Evolutionary conservation across 2,113 vertebrate genomes (phyloP).

Genomic region (Addax nasomaculatus): DNA sequence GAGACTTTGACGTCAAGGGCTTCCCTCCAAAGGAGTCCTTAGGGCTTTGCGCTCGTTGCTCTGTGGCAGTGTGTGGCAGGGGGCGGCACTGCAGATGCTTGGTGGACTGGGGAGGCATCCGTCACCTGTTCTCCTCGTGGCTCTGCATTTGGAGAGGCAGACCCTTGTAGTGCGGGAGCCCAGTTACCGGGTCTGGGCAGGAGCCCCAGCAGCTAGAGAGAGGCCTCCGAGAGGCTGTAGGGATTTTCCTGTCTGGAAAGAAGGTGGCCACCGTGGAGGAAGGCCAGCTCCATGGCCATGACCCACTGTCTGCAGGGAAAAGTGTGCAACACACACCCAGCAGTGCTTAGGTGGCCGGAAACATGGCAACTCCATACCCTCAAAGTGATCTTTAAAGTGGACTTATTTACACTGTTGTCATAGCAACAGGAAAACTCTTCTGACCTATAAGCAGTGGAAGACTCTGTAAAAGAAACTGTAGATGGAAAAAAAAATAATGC

Average conservation of each 20-base stretch:
- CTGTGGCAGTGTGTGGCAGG: background rate
- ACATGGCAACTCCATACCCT: slow-evolving; percentile 28
- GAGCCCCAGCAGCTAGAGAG: background rate
- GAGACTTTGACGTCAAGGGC: background rate
- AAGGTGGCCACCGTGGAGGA: background rate
- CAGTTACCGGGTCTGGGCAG: background rate
- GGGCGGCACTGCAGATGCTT: background rate
- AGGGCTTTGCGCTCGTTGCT: background rate
- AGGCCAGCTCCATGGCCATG: background rate
- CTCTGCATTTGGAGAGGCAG: background rate
- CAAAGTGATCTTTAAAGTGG: slow-evolving; percentile 62
- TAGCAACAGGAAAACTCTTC: slow-evolving; percentile 64
- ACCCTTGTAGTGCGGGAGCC: background rate
- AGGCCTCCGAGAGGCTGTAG: background rate
- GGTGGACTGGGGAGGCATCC: background rate
- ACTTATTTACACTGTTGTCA: slow-evolving; percentile 63
- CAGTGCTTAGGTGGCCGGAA: slow-evolving; percentile 47
- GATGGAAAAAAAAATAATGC: slow-evolving; percentile 41
- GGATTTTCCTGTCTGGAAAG: slow-evolving; percentile 34
- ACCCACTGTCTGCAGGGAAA: background rate
- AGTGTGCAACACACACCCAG: background rate
- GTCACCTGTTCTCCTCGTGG: background rate
- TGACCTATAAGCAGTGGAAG: slow-evolving; percentile 54
- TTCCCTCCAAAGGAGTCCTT: background rate
- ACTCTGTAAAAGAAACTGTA: slow-evolving; percentile 48